Conservation (phyloP, 92 coral and sea anemone species). For the Parazoanthus atlanticus region DNA sequence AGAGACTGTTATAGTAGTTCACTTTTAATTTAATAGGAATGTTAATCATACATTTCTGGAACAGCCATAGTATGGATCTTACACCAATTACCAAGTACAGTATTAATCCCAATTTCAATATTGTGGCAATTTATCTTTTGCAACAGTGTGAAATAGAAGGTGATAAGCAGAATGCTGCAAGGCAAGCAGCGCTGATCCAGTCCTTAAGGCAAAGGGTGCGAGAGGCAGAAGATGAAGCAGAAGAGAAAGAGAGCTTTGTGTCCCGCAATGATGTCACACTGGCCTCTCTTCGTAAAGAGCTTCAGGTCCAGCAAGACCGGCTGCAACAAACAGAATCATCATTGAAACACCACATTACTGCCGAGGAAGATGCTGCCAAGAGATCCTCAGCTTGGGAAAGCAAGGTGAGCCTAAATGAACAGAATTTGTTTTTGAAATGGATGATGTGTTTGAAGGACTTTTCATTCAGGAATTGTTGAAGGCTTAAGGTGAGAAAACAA, state of each 20-base stretch:
- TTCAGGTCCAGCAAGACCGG: constrained; percentile 87
- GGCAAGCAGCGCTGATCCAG: constrained; percentile 87
- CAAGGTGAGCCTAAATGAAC: constrained; percentile 57
- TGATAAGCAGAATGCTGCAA: constrained; percentile 92
- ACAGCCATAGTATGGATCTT: too few relatives aligned
- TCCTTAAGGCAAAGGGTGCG: constrained; percentile 94
- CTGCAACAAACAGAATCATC: constrained; percentile 91
- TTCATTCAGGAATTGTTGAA: too few relatives aligned
- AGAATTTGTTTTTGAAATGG: too few relatives aligned
- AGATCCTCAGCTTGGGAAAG: constrained; percentile 86
- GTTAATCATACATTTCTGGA: too few relatives aligned
- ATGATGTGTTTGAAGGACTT: too few relatives aligned
- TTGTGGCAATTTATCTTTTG: neutral
- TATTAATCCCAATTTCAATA: neutral
- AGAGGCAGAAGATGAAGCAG: constrained; percentile 92
- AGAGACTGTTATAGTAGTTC: too few relatives aligned
- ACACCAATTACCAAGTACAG: neutral
- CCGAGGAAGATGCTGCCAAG: constrained; percentile 87
- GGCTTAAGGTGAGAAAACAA: too few relatives aligned
- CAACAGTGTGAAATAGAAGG: constrained; percentile 97
- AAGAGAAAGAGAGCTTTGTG: constrained; percentile 81
- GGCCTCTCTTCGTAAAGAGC: constrained; percentile 81
- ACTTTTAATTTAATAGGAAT: too few relatives aligned
- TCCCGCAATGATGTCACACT: constrained; percentile 94
- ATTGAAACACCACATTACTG: constrained; percentile 83